Conservation (phyloP, 2,797 vertebrate genomes). For the Lacerta bilineata region DNA sequence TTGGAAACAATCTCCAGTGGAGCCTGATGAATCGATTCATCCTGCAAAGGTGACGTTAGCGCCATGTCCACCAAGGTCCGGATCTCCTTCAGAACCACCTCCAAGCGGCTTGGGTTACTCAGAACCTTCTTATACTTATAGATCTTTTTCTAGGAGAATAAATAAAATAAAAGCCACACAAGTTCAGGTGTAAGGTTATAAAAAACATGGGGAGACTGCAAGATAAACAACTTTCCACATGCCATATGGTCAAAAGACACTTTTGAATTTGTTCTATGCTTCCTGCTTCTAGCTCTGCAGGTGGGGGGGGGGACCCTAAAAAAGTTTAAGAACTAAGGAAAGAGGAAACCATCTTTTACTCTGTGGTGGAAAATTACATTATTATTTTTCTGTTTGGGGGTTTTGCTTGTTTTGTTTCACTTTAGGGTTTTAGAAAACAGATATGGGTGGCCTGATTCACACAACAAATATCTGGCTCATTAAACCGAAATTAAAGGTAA, state of each 20-base stretch:
- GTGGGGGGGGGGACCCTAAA: too few species aligned
- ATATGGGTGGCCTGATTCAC: background rate
- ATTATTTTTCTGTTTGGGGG: too few species aligned
- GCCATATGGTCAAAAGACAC: background rate
- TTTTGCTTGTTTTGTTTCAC: too few species aligned
- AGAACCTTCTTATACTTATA: conserved; percentile 99
- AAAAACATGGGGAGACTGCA: background rate
- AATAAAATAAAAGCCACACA: background rate
- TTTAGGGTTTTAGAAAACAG: background rate
- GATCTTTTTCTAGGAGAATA: conserved; percentile 93
- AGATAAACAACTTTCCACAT: background rate
- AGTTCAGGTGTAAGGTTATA: background rate
- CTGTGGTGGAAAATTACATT: background rate
- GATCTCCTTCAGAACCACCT: conserved; percentile 98
- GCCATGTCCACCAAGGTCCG: conserved; percentile 98
- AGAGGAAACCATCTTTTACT: background rate
- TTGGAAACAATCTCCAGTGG: conserved; percentile 98
- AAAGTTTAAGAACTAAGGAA: background rate
- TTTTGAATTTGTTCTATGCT: background rate
- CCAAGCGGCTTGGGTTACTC: conserved; percentile 97
- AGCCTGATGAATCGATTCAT: conserved; percentile 97
- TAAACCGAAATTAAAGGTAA: conserved; percentile 14
- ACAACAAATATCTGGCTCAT: background rate
- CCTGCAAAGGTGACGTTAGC: conserved; percentile 94
- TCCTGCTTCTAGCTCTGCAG: background rate